Base-by-base conservation (phyloP, 2,888 invertebrate species). In the Epicampocera succincta region DNA sequence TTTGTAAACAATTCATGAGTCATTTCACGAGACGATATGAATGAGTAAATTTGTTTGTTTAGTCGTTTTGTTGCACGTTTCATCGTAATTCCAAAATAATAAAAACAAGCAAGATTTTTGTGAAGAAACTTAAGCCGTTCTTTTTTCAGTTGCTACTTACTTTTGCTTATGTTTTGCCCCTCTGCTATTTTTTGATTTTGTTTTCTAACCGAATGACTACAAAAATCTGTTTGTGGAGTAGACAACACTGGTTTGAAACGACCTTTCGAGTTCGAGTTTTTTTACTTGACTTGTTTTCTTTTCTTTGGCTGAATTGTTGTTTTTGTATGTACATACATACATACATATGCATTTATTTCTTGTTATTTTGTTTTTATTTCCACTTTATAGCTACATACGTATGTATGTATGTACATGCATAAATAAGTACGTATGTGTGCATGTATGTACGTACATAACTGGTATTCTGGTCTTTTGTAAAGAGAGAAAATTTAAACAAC, bases 161-260 rank as follows among this genome's bases (percentile, higher is more conserved):
- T 56, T 17, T 42, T 48, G 40, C 58, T 58, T 75, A 25, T 48
- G n/a, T 65, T 33, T 40, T n/a, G 29, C 12, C 38, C 46, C 29
- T 48, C 17, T 21, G 38, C 29, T 52, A 17, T 38, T 56, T n/a
- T 84, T 86, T 33, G 2, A 25, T 3, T 33, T 33, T 86, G 86
- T 66, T 86, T 84, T 83, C 80, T 65, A 21, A 15, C 58, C 58
- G 52, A 65, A 46, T 44, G 9, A 54, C 33, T 58, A 46, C n/a
- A 58, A 40, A 69, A 69, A 4, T 15, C 33, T 73, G 42, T 72
- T 38, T 72, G 50, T 54, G 15, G 84, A 85, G 85, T 87, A 88
- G 89, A 87, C 89, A 89, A 88, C 89, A 86, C 89, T 88, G 88
- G 85, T 88, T 89, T 89, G 89, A 89, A 89, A 89, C 89, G 89